These are phyloP conservation scores for Nannoperca australis DNA, from an alignment of 2,797 vertebrate species.

Conservation along the genomic window DNA sequence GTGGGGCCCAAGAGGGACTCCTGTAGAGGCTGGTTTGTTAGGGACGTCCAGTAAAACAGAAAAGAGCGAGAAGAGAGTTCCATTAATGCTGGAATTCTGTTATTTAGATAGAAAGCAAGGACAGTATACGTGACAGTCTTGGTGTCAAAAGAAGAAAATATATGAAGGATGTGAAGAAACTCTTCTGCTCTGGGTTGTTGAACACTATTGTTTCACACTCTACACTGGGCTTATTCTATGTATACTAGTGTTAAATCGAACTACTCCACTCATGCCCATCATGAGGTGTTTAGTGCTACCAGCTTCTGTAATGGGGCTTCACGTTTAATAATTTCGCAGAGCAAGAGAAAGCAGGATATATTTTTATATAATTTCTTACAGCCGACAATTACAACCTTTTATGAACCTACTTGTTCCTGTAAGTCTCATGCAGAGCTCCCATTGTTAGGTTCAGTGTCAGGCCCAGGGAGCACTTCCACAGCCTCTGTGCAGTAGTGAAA, in stretches of 20 bases:
- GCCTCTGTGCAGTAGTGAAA: constrained; percentile 45
- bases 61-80: not conserved
- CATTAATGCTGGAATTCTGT: not conserved
- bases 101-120: constrained; percentile 2
- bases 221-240: not conserved
- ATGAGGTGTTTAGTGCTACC: constrained; percentile 9
- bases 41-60: not conserved
- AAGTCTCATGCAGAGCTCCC: constrained; percentile 37
- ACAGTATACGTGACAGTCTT: not conserved
- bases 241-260: constrained; percentile 6
- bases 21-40: not conserved
- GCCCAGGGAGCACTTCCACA: constrained; percentile 1
- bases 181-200: not conserved
- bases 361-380: constrained; percentile 39
- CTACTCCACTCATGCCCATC: not conserved
- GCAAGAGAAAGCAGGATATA: constrained; percentile 31
- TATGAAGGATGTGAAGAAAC: not conserved
- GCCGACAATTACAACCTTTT: constrained; percentile 45
- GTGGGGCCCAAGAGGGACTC: not conserved
- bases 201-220: not conserved
- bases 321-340: constrained; percentile 31
- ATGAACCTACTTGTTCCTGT: constrained; percentile 32
- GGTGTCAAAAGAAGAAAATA: not conserved
- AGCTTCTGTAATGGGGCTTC: constrained; percentile 17
- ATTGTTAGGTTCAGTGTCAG: constrained; percentile 25